Base-by-base conservation (phyloP, 2,888 invertebrate genomes). In the Colostygia pectinataria region DNA sequence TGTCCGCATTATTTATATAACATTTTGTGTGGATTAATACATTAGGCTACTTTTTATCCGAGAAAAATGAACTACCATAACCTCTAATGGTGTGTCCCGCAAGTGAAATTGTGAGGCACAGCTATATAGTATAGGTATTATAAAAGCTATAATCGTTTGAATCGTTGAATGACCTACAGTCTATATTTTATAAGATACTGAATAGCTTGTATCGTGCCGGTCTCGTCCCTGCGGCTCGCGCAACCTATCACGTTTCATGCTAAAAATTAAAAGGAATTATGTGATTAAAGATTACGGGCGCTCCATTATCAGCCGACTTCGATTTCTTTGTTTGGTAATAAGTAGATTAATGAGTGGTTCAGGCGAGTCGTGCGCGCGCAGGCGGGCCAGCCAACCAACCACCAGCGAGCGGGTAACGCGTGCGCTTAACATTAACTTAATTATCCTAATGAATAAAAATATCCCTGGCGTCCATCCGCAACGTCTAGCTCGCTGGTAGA, bases 391-490 rank as follows among this genome's bases (percentile, higher is more conserved):
- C n/a, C n/a, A n/a, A n/a, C n/a, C n/a, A n/a, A n/a, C n/a, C n/a
- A n/a, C n/a, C n/a, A 29, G 39, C 37, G 45, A 18, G 47, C 41
- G 36, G 31, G 38, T 36, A 55, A 44, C 43, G 61, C 59, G 63
- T 70, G 76, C 63, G 49, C 58, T 34, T 53, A 34, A 56, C 73
- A 72, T 73, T 74, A 71, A 65, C 71, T 71, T 74, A 70, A 80
- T 80, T 79, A 76, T 67, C 59, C 66, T 71, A 78, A 80, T 77
- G 71, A 79, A 77, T 77, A 67, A 65, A 65, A 73, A 67, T 66
- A 72, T 62, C 64, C 59, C 43, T 58, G 61, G 59, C 52, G 15
- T 53, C 41, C 49, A 37, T 45, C 50, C 14, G 29, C 7, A n/a
- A n/a, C 9, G 34, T 29, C 36, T 27, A 25, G 40, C 42, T 6